A percentile compares a stretch with the other conserved stretches of the same genome.
phyloP scores from a whole-genome alignment of 2,797 vertebrate species.

The Podargus strigoides region DNA sequence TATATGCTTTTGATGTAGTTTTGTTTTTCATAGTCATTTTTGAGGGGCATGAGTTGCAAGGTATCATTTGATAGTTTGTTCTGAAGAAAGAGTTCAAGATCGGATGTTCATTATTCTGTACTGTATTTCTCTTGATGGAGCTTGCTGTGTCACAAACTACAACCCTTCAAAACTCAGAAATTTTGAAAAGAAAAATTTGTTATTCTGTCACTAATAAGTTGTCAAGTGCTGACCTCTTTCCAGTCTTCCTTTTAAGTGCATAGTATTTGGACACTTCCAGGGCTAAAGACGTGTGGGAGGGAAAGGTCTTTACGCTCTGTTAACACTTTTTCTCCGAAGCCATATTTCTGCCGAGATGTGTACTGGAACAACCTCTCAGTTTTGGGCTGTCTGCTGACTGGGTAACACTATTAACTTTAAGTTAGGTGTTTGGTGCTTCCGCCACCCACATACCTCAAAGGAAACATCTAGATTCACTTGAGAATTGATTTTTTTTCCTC shows the following conservation, averaged over 20 bases:
- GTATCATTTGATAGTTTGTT: neutral
- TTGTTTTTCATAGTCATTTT: neutral
- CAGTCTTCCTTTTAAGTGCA: neutral
- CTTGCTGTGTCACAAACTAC: neutral
- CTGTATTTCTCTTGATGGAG: neutral
- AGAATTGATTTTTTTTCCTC: neutral
- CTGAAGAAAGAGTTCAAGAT: neutral
- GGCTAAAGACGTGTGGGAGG: accelerated
- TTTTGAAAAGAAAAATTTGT: neutral
- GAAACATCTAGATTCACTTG: neutral
- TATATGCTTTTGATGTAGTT: neutral
- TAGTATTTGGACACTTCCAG: neutral
- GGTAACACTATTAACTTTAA: neutral
- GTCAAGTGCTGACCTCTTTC: neutral
- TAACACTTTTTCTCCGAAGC: neutral
- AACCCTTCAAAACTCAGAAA: neutral
- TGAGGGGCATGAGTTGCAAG: neutral
- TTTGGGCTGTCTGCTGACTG: neutral
- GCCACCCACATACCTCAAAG: neutral
- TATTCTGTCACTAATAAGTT: neutral
- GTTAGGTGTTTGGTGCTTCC: neutral
- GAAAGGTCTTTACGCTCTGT: neutral
- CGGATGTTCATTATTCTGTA: neutral
- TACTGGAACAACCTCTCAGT: neutral
- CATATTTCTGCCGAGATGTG: neutral